phyloP scores from a whole-genome alignment of 1,140 invertebrate genomes.

The Micrasema longulum region DNA sequence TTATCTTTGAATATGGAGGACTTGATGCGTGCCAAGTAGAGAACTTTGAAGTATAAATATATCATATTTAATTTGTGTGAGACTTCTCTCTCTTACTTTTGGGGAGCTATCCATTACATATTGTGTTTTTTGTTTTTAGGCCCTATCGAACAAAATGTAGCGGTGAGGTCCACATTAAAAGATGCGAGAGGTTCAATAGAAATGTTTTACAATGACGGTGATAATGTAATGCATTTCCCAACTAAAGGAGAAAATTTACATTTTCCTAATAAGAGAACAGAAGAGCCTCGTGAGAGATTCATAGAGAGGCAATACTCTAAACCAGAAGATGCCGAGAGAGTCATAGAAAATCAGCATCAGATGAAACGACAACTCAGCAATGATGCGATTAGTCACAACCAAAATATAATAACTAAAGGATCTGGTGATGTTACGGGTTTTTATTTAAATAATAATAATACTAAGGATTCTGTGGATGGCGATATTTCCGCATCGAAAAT shows the following conservation, averaged over 20 bases:
- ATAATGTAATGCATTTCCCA: constrained; percentile 56
- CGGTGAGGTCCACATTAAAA: constrained; percentile 78
- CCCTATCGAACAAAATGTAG: constrained; percentile 68
- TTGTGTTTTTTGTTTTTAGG: too few relatives aligned
- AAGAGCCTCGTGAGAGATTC: constrained; percentile 38
- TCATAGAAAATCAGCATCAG: constrained; percentile 58
- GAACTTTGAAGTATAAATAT: too few relatives aligned
- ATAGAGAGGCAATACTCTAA: constrained; percentile 49
- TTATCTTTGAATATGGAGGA: too few relatives aligned
- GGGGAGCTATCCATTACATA: too few relatives aligned
- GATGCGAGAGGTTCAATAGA: constrained; percentile 80
- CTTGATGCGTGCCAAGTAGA: too few relatives aligned
- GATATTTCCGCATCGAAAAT: constrained; percentile 69
- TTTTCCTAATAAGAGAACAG: constrained; percentile 37
- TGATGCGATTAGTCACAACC: constrained; percentile 68
- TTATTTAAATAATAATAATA: constrained; percentile 66
- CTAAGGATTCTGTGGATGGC: constrained; percentile 67
- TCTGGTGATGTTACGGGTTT: constrained; percentile 63
- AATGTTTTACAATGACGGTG: constrained; percentile 74
- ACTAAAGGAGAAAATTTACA: constrained; percentile 12
- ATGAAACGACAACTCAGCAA: constrained; percentile 70
- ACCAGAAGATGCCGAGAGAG: constrained; percentile 47
- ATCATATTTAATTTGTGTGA: too few relatives aligned
- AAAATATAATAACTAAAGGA: constrained; percentile 69
- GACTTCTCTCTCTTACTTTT: too few relatives aligned